Conservation (phyloP, 2,797 vertebrate genomes). For the Xyrichtys novacula region DNA sequence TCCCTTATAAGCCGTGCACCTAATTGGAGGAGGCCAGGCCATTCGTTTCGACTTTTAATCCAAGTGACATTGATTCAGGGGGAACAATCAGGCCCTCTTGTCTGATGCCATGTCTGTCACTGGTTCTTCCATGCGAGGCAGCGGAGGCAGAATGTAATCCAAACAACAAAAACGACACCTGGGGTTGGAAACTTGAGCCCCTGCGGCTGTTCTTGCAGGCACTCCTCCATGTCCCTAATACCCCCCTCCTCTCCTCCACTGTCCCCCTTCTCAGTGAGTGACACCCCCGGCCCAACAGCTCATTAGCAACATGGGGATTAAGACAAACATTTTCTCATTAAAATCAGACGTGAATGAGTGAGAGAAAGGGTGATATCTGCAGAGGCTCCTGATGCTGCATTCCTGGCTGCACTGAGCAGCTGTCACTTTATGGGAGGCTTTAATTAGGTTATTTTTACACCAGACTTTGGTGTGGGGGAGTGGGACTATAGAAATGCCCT, state of each 20-base stretch:
- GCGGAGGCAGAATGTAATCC: conserved; percentile 73
- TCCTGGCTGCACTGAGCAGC: conserved; percentile 60
- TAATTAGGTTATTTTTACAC: conserved; percentile 66
- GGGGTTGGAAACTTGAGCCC: conserved; percentile 78
- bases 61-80: conserved; percentile 78
- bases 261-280: conserved; percentile 39
- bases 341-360: conserved; percentile 51
- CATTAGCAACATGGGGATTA: conserved; percentile 69
- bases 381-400: conserved; percentile 45
- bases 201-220: conserved; percentile 71
- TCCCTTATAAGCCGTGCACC: conserved; percentile 68
- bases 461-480: conserved; percentile 22
- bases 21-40: conserved; percentile 76
- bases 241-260: conserved; percentile 2
- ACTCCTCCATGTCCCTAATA: conserved; percentile 17
- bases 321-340: conserved; percentile 71
- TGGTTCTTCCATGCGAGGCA: conserved; percentile 62
- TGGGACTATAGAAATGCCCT: neutral
- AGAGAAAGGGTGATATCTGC: conserved; percentile 19
- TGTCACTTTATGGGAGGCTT: conserved; percentile 66
- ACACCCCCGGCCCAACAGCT: conserved; percentile 63
- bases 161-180: conserved; percentile 83
- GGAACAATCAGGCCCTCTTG: conserved; percentile 75
- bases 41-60: conserved; percentile 82
- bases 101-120: conserved; percentile 73